Conservation (phyloP, 1,140 invertebrate genomes). For the Mercenaria mercenaria region DNA sequence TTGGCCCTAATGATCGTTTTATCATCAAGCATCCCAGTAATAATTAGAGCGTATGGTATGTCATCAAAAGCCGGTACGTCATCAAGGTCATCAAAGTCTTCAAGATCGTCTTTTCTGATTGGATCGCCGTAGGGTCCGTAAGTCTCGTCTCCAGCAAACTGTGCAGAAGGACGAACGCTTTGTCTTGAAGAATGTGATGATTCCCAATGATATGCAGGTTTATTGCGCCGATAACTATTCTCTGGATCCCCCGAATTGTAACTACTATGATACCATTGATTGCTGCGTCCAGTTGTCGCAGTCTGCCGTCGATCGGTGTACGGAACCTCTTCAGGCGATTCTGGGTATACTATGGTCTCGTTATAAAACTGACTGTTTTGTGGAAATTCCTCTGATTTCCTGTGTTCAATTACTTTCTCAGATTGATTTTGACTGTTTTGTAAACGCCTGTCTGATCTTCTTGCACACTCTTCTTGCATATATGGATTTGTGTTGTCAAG, state of each 20-base stretch:
- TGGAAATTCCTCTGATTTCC: neutral
- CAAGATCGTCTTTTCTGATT: too few relatives aligned
- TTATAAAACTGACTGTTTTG: neutral
- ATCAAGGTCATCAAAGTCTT: neutral
- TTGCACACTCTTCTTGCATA: too few relatives aligned
- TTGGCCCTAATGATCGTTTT: neutral
- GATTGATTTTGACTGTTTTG: too few relatives aligned
- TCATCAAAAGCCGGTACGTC: conserved; percentile 20
- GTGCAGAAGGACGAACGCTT: neutral
- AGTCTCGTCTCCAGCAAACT: neutral
- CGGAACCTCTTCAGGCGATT: too few relatives aligned
- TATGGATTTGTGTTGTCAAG: too few relatives aligned
- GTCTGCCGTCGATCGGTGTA: too few relatives aligned
- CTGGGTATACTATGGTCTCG: neutral
- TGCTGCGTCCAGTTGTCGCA: too few relatives aligned
- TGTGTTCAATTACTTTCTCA: too few relatives aligned
- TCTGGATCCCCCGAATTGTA: neutral
- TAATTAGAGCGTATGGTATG: conserved; percentile 15
- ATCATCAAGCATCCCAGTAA: neutral
- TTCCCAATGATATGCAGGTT: neutral
- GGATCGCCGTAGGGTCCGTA: neutral
- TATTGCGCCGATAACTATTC: neutral
- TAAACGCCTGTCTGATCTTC: too few relatives aligned
- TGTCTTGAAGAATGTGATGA: neutral
- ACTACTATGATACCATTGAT: neutral